phyloP scores from a whole-genome alignment of 2,797 vertebrate genomes.

The Bovichtus diacanthus region DNA sequence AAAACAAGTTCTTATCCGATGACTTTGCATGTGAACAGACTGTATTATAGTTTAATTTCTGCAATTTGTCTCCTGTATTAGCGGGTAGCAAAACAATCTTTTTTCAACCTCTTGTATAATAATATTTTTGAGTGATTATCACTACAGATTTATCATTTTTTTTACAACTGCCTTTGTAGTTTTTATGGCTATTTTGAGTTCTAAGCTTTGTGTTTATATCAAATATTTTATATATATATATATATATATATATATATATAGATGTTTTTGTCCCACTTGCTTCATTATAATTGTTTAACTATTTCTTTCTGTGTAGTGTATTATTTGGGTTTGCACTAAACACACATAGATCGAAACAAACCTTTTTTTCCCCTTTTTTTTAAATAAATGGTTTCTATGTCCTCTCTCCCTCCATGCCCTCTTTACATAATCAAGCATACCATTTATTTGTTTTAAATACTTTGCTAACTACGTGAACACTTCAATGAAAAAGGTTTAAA shows the following conservation, averaged over 20 bases:
- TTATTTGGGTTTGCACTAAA: neutral
- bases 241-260: too few species aligned
- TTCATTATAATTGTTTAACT: neutral
- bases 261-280: too few species aligned
- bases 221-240: too few species aligned
- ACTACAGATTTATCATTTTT: neutral
- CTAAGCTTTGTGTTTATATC: too few species aligned
- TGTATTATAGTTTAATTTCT: neutral
- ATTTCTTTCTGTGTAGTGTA: neutral
- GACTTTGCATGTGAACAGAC: neutral
- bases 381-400: neutral
- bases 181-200: neutral
- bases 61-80: neutral
- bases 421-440: too few species aligned
- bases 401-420: neutral
- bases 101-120: neutral
- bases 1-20: neutral
- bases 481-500: neutral
- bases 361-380: neutral
- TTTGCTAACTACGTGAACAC: neutral
- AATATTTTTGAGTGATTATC: neutral
- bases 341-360: neutral
- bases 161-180: neutral
- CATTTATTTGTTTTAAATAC: neutral
- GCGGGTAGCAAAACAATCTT: neutral